phyloP scores from a whole-genome alignment of 1,140 invertebrate genomes.

The Potamilus streckersoni region DNA sequence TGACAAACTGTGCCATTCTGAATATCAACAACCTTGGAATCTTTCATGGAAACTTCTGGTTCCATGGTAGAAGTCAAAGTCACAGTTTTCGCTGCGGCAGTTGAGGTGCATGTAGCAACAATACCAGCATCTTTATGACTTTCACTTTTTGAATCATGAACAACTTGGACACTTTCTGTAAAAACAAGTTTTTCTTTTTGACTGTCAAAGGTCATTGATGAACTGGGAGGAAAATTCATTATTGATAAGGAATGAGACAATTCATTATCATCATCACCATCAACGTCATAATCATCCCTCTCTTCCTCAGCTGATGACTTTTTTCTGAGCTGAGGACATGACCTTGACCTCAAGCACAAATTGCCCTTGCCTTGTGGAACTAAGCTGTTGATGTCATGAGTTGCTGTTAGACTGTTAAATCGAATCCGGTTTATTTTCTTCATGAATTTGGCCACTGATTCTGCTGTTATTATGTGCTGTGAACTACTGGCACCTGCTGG shows the following conservation, averaged over 20 bases:
- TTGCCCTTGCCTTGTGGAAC: slow-evolving; percentile 19
- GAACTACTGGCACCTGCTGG: slow-evolving; percentile 8
- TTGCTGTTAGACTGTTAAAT: slow-evolving; percentile 72
- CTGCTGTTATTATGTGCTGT: slow-evolving; percentile 41
- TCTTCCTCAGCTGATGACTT: slow-evolving; percentile 23
- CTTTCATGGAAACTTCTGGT: too few species aligned
- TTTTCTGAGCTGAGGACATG: slow-evolving; percentile 43
- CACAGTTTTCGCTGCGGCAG: too few species aligned
- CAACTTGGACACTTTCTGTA: too few species aligned
- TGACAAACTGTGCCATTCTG: too few species aligned
- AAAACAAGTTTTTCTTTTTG: too few species aligned
- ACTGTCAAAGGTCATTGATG: too few species aligned
- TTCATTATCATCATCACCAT: neutral
- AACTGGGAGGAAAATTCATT: too few species aligned
- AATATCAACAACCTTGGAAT: too few species aligned
- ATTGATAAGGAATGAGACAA: neutral
- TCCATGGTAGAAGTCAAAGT: too few species aligned
- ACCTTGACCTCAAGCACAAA: slow-evolving; percentile 30
- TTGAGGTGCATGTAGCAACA: too few species aligned
- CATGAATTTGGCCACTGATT: slow-evolving; percentile 74
- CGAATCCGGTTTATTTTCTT: slow-evolving; percentile 75
- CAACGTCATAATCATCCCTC: slow-evolving; percentile 10
- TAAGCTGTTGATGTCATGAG: slow-evolving; percentile 30
- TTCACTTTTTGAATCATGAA: too few species aligned
- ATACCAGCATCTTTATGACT: too few species aligned